These are phyloP conservation scores for Salticus scenicus DNA, from an alignment of 2,888 invertebrate species.

Conservation along the genomic window DNA sequence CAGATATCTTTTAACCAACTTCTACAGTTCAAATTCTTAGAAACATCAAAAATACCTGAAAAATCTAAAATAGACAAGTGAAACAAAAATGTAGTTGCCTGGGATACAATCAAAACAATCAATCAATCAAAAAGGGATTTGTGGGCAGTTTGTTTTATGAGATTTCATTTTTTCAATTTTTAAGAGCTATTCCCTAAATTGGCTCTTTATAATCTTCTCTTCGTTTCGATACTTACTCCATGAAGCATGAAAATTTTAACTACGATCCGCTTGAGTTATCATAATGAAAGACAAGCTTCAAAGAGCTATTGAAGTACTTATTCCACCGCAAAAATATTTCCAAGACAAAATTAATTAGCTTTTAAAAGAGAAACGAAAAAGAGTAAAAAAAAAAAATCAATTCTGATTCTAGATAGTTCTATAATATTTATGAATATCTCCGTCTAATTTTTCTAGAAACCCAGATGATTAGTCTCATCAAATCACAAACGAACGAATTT, in stretches of 20 bases:
- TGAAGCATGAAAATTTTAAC: conserved; percentile 17
- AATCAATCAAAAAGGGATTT: not conserved
- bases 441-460: conserved; percentile 7
- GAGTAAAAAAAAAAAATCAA: conserved; percentile 8
- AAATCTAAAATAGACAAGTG: too few relatives aligned
- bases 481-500: conserved; percentile 55
- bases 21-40: too few relatives aligned
- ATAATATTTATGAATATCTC: conserved; percentile 32
- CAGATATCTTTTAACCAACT: too few relatives aligned
- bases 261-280: not conserved
- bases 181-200: not conserved
- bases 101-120: not conserved
- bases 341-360: conserved; percentile 36
- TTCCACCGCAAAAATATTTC: not conserved
- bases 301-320: not conserved
- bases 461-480: conserved; percentile 57
- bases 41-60: too few relatives aligned
- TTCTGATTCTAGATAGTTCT: conserved; percentile 17
- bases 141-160: not conserved
- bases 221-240: not conserved
- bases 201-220: not conserved
- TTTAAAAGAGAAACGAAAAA: conserved; percentile 27
- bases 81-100: too few relatives aligned
- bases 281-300: conserved; percentile 5
- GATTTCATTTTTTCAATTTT: conserved; percentile 6